Percentiles rank a stretch among this genome's conserved stretches.
Evolutionary conservation across 2,113 vertebrate genomes (phyloP).

Genomic region (Forbesichthys agassizii): DNA sequence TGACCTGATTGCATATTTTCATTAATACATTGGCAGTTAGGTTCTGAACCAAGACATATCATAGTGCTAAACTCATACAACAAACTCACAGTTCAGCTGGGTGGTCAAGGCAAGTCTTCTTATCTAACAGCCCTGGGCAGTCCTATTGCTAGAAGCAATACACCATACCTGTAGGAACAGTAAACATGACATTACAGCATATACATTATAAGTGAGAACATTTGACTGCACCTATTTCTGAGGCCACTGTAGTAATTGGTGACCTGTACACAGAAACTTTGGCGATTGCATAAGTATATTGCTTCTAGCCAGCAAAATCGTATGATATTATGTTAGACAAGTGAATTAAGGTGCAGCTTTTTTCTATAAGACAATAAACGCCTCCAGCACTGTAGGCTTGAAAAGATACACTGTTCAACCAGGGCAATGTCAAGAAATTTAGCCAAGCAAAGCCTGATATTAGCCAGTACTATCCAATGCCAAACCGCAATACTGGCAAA

Average conservation of each 20-base stretch:
- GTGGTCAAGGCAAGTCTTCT: neutral
- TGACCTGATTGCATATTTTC: neutral
- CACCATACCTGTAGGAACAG: slow-evolving; percentile 25
- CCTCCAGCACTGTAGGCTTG: neutral
- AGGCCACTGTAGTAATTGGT: no score
- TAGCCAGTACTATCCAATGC: neutral
- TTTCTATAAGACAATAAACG: no score
- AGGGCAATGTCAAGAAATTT: neutral
- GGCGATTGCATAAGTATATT: no score
- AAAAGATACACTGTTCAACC: neutral
- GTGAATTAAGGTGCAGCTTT: no score
- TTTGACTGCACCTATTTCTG: no score
- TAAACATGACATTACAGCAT: neutral
- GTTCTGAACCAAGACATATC: neutral
- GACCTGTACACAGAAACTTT: no score
- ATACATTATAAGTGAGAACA: no score
- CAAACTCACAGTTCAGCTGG: slow-evolving; percentile 50
- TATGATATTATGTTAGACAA: no score
- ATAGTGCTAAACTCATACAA: neutral
- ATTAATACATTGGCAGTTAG: neutral
- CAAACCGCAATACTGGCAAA: slow-evolving; percentile 1
- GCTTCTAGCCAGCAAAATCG: no score
- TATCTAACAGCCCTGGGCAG: slow-evolving; percentile 11
- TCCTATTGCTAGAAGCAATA: slow-evolving; percentile 13
- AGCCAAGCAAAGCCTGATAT: slow-evolving; percentile 1